Conservation (phyloP, 2,797 vertebrate genomes). For the Rhinichthys osculus region DNA sequence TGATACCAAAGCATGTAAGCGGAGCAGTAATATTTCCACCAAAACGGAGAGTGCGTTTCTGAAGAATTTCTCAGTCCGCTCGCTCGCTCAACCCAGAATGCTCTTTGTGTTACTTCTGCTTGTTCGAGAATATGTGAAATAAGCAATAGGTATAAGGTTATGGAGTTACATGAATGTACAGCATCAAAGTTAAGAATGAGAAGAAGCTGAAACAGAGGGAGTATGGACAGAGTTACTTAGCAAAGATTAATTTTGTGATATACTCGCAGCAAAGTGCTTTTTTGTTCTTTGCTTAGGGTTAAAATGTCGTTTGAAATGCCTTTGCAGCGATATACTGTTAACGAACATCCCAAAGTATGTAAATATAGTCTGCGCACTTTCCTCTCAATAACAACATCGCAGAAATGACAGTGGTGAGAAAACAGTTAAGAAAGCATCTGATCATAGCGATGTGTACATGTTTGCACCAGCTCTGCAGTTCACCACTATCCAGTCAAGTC, state of each 20-base stretch:
- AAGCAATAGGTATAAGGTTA: background rate
- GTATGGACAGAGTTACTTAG: too few species aligned
- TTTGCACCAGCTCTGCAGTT: too few species aligned
- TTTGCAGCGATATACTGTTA: background rate
- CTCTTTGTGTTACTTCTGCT: too few species aligned
- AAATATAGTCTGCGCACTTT: background rate
- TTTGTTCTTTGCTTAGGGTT: background rate
- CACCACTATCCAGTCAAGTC: too few species aligned
- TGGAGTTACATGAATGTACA: background rate
- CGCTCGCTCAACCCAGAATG: too few species aligned
- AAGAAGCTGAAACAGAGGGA: background rate
- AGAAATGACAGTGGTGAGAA: background rate
- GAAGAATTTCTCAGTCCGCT: too few species aligned
- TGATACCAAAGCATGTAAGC: too few species aligned
- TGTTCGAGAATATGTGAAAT: too few species aligned
- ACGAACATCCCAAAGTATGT: background rate
- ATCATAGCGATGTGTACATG: too few species aligned
- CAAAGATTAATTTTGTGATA: too few species aligned
- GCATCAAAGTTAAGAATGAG: background rate
- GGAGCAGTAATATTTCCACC: too few species aligned
- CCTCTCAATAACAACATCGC: background rate
- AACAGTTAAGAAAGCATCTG: background rate
- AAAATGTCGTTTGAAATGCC: background rate
- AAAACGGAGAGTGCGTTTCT: too few species aligned
- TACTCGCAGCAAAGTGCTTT: background rate